Percentiles rank a stretch among this genome's conserved stretches.
Evolutionary conservation across 2,888 invertebrate genomes (phyloP).

Genomic region (Drosophila vallismaia): DNA sequence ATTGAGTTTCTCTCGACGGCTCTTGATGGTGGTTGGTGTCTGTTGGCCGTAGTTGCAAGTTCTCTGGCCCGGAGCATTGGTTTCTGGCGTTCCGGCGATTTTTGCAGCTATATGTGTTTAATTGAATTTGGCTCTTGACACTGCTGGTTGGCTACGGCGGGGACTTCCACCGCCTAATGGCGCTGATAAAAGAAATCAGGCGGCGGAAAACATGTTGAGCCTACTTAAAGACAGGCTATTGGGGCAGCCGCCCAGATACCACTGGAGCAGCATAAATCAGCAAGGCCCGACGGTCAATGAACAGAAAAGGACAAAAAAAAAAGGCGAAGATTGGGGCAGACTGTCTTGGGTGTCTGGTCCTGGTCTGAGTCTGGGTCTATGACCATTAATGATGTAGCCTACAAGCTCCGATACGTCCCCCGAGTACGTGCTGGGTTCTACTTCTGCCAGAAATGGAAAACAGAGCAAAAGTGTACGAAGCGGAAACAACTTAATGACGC

Average conservation of each 20-base stretch:
- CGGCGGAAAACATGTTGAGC: conserved; percentile 52
- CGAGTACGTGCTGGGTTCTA: conserved; percentile 51
- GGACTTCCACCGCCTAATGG: conserved; percentile 53
- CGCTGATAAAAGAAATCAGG: conserved; percentile 24
- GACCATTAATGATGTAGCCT: conserved; percentile 76
- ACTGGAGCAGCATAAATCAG: conserved; percentile 63
- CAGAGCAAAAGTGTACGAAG: conserved; percentile 75
- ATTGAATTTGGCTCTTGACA: conserved; percentile 72
- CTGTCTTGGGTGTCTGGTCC: conserved; percentile 25
- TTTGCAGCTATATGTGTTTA: conserved; percentile 73
- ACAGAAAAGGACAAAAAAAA: conserved; percentile 51
- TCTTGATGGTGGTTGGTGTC: conserved; percentile 8
- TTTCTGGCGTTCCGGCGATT: conserved; percentile 51
- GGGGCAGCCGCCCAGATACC: conserved; percentile 16
- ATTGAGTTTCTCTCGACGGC: conserved; percentile 24
- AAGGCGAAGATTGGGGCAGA: conserved; percentile 11
- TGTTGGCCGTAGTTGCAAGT: conserved; percentile 41
- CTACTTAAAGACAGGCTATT: conserved; percentile 57
- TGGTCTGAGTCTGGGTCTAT: conserved; percentile 60
- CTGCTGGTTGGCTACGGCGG: conserved; percentile 26
- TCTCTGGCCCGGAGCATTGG: background rate
- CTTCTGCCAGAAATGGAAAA: conserved; percentile 40
- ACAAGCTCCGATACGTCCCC: conserved; percentile 54
- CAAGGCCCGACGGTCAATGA: conserved; percentile 65
- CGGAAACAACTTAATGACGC: conserved; percentile 81